Evolutionary conservation across 2,888 invertebrate species (phyloP), one percentile per base, ranked within the genome.

Genomic region (Bembecia ichneumoniformis): DNA sequence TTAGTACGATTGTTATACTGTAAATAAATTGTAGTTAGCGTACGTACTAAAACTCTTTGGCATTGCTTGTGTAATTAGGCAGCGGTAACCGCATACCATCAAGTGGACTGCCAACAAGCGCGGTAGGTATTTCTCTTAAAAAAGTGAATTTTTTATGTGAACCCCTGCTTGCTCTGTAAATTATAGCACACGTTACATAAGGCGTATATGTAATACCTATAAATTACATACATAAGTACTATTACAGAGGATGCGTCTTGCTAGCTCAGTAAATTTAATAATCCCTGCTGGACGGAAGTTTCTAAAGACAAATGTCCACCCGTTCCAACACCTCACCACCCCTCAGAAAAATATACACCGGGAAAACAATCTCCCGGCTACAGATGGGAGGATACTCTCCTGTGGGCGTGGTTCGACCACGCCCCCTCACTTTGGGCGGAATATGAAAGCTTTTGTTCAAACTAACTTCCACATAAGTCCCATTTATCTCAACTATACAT

Each of bases 251-350:
- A 28, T 9, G 9, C 74, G 74, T 74, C 65, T 71, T 71, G 60
- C 55, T 57, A 59, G 63, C 64, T 66, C 67, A 58, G 71, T 75
- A 74, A 74, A 80, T 82, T 82, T 78, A 81, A 81, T 83, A 81
- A 82, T 71, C 73, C 73, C 62, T 67, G 44, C 44, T 11, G 66
- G 58, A 58, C 63, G 67, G 63, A 53, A 54, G 58, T 59, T 63
- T 62, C 64, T 63, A 65, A 71, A 77, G 76, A 75, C 69, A 74
- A 77, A 73, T 70, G 74, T 68, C 71, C 77, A 70, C 77, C 77
- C 28, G 28, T 9, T 28, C 9, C 9, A 28, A 5, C 28, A 28
- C 28, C 28, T 7, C 5, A 9, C 28, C 74, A 56, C 73, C 75
- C 77, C 78, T 76, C 53, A 48, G 52, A 58, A 64, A 66, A 68